A percentile compares a stretch with the other conserved stretches of the same genome.
These are phyloP conservation scores for Orchesellides sinensis DNA, from an alignment of 2,888 invertebrate genomes.

Conservation along the genomic window DNA sequence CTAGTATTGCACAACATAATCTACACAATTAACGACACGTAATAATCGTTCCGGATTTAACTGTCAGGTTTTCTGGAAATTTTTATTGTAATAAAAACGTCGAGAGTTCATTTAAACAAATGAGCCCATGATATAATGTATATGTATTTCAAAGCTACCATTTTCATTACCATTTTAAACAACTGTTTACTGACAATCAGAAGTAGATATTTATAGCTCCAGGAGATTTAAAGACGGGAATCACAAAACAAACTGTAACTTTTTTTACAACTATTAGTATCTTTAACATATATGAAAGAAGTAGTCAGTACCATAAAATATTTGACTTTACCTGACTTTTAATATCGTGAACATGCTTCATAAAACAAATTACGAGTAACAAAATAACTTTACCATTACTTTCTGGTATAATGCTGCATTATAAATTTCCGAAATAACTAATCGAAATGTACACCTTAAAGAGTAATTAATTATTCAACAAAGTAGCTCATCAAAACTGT, in stretches of 20 bases:
- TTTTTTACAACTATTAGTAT: not conserved
- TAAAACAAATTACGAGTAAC: constrained; percentile 13
- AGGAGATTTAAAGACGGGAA: not conserved
- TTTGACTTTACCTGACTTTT: constrained; percentile 55
- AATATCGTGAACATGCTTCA: constrained; percentile 9
- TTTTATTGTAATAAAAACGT: not conserved
- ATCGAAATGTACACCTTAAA: not conserved
- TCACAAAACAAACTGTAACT: constrained; percentile 1
- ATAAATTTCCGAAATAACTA: constrained; percentile 3
- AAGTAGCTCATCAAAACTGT: not conserved
- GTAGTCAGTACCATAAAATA: constrained; percentile 53
- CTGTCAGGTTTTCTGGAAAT: too few relatives aligned
- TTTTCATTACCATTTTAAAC: constrained; percentile 31
- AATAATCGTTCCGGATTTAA: too few relatives aligned
- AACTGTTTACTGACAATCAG: constrained; percentile 11
- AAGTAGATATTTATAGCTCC: not conserved
- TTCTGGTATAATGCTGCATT: constrained; percentile 54
- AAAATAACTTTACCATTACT: constrained; percentile 5
- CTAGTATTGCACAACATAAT: constrained; percentile 4
- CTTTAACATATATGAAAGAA: constrained; percentile 14
- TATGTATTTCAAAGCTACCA: constrained; percentile 57
- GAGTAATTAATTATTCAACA: not conserved
- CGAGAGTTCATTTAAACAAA: not conserved
- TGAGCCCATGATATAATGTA: not conserved
- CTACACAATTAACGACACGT: constrained; percentile 17